phyloP scores from a whole-genome alignment of 2,888 invertebrate genomes.

The Perdita meconis region DNA sequence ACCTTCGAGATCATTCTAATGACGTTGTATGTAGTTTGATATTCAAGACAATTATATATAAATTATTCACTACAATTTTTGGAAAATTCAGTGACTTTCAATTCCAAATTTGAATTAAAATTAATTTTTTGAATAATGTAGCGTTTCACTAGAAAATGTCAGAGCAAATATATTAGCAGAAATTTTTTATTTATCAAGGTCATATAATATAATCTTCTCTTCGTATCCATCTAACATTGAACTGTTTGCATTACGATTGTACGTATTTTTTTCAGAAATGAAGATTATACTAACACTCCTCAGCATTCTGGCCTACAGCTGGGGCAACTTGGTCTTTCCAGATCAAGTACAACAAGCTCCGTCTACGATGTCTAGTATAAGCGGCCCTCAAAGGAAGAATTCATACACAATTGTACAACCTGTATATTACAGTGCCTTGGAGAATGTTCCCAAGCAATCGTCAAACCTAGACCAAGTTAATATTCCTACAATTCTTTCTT shows the following conservation, averaged over 20 bases:
- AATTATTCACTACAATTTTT: too few species aligned
- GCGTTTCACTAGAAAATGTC: background rate
- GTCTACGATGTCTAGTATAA: background rate
- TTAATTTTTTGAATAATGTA: background rate
- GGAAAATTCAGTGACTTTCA: too few species aligned
- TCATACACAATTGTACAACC: too few species aligned
- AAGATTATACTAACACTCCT: slow-evolving; percentile 17
- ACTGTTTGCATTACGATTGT: background rate
- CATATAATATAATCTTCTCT: too few species aligned
- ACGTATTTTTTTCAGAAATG: slow-evolving; percentile 1
- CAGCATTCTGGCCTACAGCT: slow-evolving; percentile 46
- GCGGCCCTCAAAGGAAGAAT: background rate
- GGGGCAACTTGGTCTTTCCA: slow-evolving; percentile 69
- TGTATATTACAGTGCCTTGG: too few species aligned
- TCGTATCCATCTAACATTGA: background rate
- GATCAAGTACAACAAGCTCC: slow-evolving; percentile 59
- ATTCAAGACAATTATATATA: too few species aligned
- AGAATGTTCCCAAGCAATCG: too few species aligned
- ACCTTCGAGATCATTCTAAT: too few species aligned
- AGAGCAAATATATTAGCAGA: background rate
- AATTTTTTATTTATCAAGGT: too few species aligned
- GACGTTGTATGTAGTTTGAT: too few species aligned
- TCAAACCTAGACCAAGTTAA: too few species aligned
- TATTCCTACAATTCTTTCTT: too few species aligned
- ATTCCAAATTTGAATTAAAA: background rate